Evolutionary conservation across 2,888 invertebrate genomes (phyloP).

Genomic region (Nematopogon swammerdamellus): DNA sequence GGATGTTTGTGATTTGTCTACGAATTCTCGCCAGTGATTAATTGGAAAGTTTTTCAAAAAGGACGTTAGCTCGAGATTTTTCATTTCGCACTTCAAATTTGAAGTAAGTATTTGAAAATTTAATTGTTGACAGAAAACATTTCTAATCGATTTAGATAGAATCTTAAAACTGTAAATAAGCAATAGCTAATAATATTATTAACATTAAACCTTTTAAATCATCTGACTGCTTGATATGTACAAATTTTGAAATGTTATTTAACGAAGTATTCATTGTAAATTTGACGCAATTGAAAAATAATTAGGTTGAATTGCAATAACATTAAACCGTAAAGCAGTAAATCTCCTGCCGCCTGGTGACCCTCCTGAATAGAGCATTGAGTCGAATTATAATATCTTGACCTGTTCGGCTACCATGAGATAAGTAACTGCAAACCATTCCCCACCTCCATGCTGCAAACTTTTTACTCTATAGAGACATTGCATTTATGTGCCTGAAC

Average conservation of each 20-base stretch:
- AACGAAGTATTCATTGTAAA: constrained; percentile 17
- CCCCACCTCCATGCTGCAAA: too few relatives aligned
- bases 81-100: not conserved
- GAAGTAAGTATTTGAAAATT: not conserved
- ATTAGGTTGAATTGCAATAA: constrained; percentile 26
- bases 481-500: too few relatives aligned
- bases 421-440: too few relatives aligned
- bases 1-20: constrained; percentile 41
- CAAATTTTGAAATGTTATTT: not conserved
- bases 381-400: too few relatives aligned
- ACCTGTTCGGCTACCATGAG: too few relatives aligned
- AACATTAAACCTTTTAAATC: too few relatives aligned
- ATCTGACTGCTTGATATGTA: too few relatives aligned
- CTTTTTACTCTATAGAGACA: too few relatives aligned
- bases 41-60: constrained; percentile 1
- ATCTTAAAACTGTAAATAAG: too few relatives aligned
- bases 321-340: constrained; percentile 46
- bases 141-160: too few relatives aligned
- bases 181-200: too few relatives aligned
- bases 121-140: too few relatives aligned
- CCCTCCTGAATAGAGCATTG: not conserved
- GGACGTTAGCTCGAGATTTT: not conserved
- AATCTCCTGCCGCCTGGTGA: constrained; percentile 36
- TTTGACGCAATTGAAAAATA: constrained; percentile 24
- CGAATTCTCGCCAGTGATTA: constrained; percentile 28